Evolutionary conservation across 2,113 vertebrate species (phyloP), one percentile per base, ranked within the genome.

Genomic region (Dendropsophus ebraccatus): DNA sequence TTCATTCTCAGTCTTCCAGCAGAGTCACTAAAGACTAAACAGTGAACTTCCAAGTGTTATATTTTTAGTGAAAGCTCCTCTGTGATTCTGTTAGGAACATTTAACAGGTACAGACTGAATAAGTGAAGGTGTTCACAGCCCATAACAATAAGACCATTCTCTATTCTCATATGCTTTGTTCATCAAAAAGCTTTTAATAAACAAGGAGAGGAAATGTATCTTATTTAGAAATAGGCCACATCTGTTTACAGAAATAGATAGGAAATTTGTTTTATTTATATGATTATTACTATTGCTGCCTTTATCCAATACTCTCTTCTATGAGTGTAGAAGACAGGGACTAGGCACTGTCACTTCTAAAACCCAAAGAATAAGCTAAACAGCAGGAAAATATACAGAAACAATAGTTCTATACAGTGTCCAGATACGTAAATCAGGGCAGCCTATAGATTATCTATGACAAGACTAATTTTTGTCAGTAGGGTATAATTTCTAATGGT

Each of bases 71-170:
- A 73, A 56, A n/a, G 30, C 67, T 77, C 41, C 14, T 2, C 77
- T 85, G 60, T 78, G 75, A 85, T 80, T 47, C 62, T 86, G 76
- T 80, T 72, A 79, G 62, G 54, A 85, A 70, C 60, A 79, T 69
- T 85, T 86, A 70, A 81, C 84, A 86, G 84, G 84, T 80, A 86
- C 84, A 86, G 30, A 49, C 76, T 80, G 76, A 80, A 72, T 30
- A 80, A 47, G 65, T 58, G 49, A 5, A 73, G 49, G 23, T 65
- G 65, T 56, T 86, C 77, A 81, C 84, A 72, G 76, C 37, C 35
- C 84, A 86, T 81, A 81, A 86, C 49, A 86, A 86, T 86, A 67
- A 81, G 76, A 52, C 32, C 28, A 25, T 79, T 67, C 70, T 47
- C 30, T 32, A 37, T 54, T 50, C 52, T 1, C 84, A 80, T 52